Percentiles rank a stretch among this genome's conserved stretches.
Conservation (phyloP, 2,888 invertebrate genomes). For the Platycheirus albimanus region DNA sequence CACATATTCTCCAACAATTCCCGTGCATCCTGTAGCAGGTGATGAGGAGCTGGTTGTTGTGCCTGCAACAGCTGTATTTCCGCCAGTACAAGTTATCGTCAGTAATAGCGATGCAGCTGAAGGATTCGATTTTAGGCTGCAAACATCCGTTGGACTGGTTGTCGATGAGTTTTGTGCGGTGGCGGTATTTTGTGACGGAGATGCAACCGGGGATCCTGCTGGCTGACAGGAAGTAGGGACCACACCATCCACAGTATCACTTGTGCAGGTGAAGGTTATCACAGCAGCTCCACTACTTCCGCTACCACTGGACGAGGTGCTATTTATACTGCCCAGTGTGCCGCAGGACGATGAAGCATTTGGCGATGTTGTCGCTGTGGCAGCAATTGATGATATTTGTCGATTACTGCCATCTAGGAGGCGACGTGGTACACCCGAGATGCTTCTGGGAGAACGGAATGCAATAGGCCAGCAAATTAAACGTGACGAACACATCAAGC, state of each 20-base stretch:
- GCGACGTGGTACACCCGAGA: constrained; percentile 82
- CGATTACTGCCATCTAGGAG: constrained; percentile 81
- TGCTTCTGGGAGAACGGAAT: constrained; percentile 78
- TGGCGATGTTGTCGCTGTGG: constrained; percentile 76
- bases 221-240: constrained; percentile 41
- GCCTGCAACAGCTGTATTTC: constrained; percentile 75
- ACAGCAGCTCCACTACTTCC: constrained; percentile 80
- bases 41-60: constrained; percentile 52
- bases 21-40: constrained; percentile 67
- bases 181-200: constrained; percentile 58
- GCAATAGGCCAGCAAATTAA: constrained; percentile 58
- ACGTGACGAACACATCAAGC: constrained; percentile 65
- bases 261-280: constrained; percentile 80
- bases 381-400: constrained; percentile 78
- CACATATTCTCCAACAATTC: constrained; percentile 75
- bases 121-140: constrained; percentile 81
- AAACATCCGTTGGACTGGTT: constrained; percentile 81
- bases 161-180: constrained; percentile 80
- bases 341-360: constrained; percentile 77
- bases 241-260: constrained; percentile 75
- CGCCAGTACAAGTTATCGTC: constrained; percentile 79
- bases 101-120: constrained; percentile 80
- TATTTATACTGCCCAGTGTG: constrained; percentile 80
- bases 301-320: constrained; percentile 80
- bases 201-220: constrained; percentile 67